A percentile compares a stretch with the other conserved stretches of the same genome.
Evolutionary conservation across 1,140 invertebrate species (phyloP).

Genomic region (Pantala flavescens): DNA sequence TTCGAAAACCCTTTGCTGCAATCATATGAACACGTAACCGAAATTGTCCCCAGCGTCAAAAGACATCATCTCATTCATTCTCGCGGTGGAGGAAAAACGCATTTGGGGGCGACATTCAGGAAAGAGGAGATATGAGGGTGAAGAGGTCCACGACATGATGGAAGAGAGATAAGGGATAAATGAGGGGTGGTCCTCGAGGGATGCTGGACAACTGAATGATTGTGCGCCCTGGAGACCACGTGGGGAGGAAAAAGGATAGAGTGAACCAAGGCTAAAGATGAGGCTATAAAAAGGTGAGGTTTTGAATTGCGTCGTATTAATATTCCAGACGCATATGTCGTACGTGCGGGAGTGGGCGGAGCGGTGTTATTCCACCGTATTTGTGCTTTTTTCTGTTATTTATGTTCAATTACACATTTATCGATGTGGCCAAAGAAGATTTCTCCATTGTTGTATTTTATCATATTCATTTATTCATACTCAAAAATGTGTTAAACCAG

Average conservation of each 20-base stretch:
- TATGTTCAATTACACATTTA: too few relatives aligned
- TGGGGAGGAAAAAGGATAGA: neutral
- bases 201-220: neutral
- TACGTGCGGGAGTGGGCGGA: neutral
- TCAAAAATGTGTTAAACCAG: too few relatives aligned
- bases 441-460: too few relatives aligned
- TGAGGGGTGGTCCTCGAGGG: neutral
- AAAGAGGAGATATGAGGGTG: neutral
- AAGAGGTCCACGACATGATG: neutral
- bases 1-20: too few relatives aligned
- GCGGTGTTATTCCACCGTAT: too few relatives aligned
- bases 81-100: neutral
- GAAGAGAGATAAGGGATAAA: slow-evolving; percentile 2
- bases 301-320: neutral
- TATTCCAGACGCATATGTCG: neutral
- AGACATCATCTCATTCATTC: neutral
- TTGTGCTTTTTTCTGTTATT: too few relatives aligned
- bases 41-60: neutral
- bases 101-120: neutral
- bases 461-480: too few relatives aligned
- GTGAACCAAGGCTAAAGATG: neutral
- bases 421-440: too few relatives aligned
- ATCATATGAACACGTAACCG: too few relatives aligned
- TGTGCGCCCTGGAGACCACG: neutral
- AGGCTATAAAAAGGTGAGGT: neutral